phyloP scores from a whole-genome alignment of 2,113 vertebrate genomes.

The Ptilonorhynchus violaceus region DNA sequence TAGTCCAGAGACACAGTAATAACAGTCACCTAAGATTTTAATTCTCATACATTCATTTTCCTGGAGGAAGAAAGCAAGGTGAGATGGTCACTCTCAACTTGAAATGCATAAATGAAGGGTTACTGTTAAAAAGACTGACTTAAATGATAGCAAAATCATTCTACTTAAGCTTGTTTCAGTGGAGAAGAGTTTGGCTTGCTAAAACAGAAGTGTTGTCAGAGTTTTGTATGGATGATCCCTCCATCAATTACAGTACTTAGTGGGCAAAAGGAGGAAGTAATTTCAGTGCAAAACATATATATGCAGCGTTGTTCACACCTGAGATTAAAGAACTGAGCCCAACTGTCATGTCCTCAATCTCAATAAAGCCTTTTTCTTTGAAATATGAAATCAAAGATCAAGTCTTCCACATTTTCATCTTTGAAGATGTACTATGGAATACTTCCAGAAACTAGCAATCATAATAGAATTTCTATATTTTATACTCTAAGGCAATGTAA shows the following conservation, averaged over 20 bases:
- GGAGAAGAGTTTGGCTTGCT: not conserved
- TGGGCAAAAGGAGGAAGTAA: not conserved
- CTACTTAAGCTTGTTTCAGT: not conserved
- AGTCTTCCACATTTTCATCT: not conserved
- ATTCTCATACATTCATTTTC: conserved; percentile 99
- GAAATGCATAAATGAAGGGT: not conserved
- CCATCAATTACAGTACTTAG: not conserved
- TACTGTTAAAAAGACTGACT: not conserved
- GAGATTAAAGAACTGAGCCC: not conserved
- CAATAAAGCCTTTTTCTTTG: not conserved
- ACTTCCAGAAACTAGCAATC: not conserved
- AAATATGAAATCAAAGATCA: not conserved
- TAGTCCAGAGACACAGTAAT: conserved; percentile 96
- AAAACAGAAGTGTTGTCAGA: not conserved
- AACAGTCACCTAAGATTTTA: conserved; percentile 97
- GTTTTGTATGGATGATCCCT: not conserved
- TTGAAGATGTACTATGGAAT: not conserved
- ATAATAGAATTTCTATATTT: not conserved
- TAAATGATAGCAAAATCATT: not conserved
- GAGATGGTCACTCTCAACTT: not conserved
- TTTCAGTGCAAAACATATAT: not conserved
- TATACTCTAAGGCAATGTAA: not conserved
- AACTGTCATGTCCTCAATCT: not conserved
- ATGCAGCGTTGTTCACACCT: not conserved
- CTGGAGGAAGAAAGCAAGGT: conserved; percentile 66